Conservation (phyloP, 2,797 vertebrate genomes). For the Scyliorhinus canicula region DNA sequence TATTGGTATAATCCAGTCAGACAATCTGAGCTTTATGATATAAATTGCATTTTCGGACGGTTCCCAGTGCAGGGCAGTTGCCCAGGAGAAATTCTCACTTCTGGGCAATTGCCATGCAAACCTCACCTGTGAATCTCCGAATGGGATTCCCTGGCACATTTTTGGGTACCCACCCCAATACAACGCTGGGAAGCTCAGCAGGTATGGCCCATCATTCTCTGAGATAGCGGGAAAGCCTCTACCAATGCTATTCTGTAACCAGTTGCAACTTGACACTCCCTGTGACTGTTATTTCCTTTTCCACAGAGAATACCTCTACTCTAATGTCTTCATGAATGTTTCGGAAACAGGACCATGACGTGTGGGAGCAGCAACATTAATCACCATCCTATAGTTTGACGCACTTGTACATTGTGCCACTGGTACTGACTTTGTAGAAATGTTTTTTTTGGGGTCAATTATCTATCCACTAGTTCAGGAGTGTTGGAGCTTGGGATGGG, state of each 20-base stretch:
- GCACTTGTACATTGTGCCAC: neutral
- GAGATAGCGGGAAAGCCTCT: neutral
- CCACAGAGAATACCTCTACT: neutral
- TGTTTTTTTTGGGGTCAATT: neutral
- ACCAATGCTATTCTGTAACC: neutral
- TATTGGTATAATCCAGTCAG: too few species aligned
- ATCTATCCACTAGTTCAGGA: neutral
- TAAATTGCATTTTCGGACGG: too few species aligned
- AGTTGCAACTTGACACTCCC: neutral
- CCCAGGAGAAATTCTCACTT: too few species aligned
- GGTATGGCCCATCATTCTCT: neutral
- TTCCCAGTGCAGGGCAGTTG: too few species aligned
- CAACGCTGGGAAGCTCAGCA: too few species aligned
- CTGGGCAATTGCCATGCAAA: too few species aligned
- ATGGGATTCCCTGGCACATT: too few species aligned
- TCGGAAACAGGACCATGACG: neutral
- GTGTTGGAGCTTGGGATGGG: neutral
- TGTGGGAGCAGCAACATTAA: neutral
- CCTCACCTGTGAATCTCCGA: too few species aligned
- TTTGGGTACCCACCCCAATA: too few species aligned
- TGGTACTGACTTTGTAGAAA: neutral
- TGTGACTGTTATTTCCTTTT: neutral
- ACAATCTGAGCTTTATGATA: too few species aligned
- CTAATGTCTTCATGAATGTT: neutral
- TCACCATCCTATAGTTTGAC: neutral